Evolutionary conservation across 2,113 vertebrate genomes (phyloP).

Genomic region (Trichomycterus rosablanca): DNA sequence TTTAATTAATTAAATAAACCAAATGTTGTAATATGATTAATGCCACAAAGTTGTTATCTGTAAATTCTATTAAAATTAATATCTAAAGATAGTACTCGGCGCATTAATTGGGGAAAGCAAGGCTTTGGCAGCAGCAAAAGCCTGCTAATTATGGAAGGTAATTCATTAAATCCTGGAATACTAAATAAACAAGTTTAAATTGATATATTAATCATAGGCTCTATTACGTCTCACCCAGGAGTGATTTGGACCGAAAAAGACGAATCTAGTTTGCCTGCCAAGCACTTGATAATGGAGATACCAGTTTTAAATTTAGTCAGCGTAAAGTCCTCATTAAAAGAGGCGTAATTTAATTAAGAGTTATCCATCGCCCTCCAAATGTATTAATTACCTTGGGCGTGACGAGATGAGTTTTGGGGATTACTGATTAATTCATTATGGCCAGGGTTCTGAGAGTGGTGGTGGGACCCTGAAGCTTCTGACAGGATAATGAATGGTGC

Average conservation of each 20-base stretch:
- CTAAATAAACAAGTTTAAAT: conserved; percentile 97
- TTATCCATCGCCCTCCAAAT: conserved; percentile 82
- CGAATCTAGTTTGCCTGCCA: conserved; percentile 84
- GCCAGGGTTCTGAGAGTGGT: conserved; percentile 79
- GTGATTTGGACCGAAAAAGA: conserved; percentile 80
- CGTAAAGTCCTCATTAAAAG: conserved; percentile 91
- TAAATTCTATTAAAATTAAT: conserved; percentile 77
- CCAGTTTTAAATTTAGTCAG: conserved; percentile 91
- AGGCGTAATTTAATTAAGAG: conserved; percentile 94
- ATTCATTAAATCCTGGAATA: conserved; percentile 81
- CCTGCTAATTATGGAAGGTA: conserved; percentile 82
- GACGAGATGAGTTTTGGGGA: conserved; percentile 89
- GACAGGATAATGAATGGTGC: conserved; percentile 89
- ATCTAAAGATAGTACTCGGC: conserved; percentile 72
- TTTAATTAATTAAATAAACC: conserved; percentile 72
- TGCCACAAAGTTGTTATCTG: conserved; percentile 81
- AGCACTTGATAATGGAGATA: conserved; percentile 90
- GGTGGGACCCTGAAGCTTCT: conserved; percentile 70
- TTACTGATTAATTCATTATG: conserved; percentile 96
- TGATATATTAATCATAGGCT: conserved; percentile 90
- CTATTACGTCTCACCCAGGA: conserved; percentile 75
- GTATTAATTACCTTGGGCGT: conserved; percentile 98
- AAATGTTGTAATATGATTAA: conserved; percentile 83
- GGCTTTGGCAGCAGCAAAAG: conserved; percentile 62
- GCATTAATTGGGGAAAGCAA: conserved; percentile 74